Percentiles rank a stretch among this genome's conserved stretches.
These are phyloP conservation scores for Cirrhinus molitorella DNA, from an alignment of 2,797 vertebrate genomes.

Conservation along the genomic window DNA sequence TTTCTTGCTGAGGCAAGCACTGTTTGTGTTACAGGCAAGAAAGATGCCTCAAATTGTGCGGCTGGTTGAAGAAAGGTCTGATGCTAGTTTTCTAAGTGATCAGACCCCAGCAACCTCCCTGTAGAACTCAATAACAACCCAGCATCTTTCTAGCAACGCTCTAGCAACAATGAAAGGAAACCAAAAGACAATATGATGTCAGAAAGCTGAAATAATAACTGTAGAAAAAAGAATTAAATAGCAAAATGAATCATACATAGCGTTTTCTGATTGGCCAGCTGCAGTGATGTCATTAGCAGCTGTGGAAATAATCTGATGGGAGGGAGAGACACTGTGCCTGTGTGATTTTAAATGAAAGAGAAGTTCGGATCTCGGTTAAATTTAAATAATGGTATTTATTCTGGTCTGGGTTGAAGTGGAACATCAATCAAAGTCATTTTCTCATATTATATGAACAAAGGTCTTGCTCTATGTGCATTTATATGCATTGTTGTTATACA, in stretches of 20 bases:
- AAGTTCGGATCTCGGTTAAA: neutral
- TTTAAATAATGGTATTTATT: neutral
- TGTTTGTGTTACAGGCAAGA: neutral
- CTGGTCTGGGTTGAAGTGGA: neutral
- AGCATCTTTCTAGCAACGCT: neutral
- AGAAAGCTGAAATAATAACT: neutral
- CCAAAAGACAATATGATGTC: neutral
- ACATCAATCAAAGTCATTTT: constrained; percentile 20
- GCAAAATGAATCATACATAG: too few relatives aligned
- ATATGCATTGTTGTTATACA: neutral
- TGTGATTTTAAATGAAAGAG: constrained; percentile 14
- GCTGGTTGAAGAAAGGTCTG: neutral
- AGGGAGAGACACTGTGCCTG: neutral
- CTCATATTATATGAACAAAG: neutral
- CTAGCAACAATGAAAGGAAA: neutral
- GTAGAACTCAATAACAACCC: neutral
- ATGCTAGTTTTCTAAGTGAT: neutral
- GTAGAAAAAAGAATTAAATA: neutral
- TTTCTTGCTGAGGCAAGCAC: constrained; percentile 17
- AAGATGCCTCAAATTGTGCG: neutral
- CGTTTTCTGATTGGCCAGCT: neutral
- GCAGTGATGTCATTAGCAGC: constrained; percentile 9
- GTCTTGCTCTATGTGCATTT: neutral
- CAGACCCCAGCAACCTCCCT: neutral
- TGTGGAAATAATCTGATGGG: neutral